A percentile compares a stretch with the other conserved stretches of the same genome.
Conservation (phyloP, 2,888 invertebrate genomes). For the Daptonema setosum region DNA sequence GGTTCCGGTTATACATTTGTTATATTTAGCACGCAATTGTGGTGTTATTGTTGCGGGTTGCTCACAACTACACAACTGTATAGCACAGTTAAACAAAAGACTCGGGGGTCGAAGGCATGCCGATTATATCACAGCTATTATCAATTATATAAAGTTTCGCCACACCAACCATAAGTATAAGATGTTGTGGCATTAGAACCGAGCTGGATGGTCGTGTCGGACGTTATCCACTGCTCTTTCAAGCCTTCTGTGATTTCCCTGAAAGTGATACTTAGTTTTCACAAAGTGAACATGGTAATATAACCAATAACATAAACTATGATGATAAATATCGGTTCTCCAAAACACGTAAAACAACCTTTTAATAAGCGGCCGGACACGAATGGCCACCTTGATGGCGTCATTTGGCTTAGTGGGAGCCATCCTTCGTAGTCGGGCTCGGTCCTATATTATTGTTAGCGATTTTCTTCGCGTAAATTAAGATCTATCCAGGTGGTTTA, state of each 20-base stretch:
- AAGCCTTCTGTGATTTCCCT: not conserved
- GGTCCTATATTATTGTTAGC: too few relatives aligned
- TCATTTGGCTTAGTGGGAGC: too few relatives aligned
- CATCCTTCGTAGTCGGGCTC: too few relatives aligned
- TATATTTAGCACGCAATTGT: too few relatives aligned
- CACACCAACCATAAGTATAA: not conserved
- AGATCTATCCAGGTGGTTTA: too few relatives aligned
- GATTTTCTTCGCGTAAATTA: too few relatives aligned
- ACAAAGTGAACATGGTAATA: not conserved
- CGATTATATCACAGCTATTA: too few relatives aligned
- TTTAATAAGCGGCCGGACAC: not conserved
- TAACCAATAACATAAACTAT: not conserved
- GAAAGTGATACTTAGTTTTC: too few relatives aligned
- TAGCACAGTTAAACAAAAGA: not conserved
- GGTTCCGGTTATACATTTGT: too few relatives aligned
- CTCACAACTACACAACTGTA: not conserved
- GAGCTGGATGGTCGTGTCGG: not conserved
- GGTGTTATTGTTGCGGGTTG: too few relatives aligned
- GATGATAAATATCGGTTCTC: not conserved
- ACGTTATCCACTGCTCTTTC: not conserved
- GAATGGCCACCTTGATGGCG: not conserved
- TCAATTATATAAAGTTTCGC: too few relatives aligned
- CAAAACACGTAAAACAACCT: not conserved
- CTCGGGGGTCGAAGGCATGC: too few relatives aligned
- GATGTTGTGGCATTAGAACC: not conserved